Conservation (phyloP, 2,888 invertebrate species). For the Acleris holmiana region DNA sequence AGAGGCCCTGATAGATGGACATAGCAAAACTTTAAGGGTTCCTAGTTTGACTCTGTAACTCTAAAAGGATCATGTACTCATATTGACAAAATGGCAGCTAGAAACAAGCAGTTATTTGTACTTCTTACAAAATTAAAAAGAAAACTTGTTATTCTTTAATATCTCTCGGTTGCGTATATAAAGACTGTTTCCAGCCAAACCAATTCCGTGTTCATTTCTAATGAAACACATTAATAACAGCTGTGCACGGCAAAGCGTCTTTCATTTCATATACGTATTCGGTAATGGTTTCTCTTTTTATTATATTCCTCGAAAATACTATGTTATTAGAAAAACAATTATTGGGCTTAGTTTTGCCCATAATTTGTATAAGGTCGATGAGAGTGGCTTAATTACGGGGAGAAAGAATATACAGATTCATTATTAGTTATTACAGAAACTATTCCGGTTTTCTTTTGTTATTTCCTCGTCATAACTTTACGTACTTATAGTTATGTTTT, state of each 20-base stretch:
- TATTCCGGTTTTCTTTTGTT: too few species aligned
- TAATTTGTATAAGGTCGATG: conserved; percentile 11
- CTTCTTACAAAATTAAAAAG: too few species aligned
- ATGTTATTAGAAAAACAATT: conserved; percentile 22
- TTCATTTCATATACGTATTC: conserved; percentile 64
- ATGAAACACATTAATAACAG: conserved; percentile 74
- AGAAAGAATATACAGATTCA: neutral
- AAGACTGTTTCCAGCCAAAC: conserved; percentile 2
- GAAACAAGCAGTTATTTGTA: too few species aligned
- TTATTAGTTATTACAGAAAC: too few species aligned
- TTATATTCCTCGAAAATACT: conserved; percentile 28
- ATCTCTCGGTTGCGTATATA: neutral
- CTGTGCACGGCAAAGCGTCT: conserved; percentile 65
- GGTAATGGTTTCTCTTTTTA: conserved; percentile 53
- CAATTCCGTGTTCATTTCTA: conserved; percentile 47
- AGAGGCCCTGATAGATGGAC: too few species aligned
- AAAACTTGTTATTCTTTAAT: too few species aligned
- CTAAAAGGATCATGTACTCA: too few species aligned
- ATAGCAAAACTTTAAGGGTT: too few species aligned
- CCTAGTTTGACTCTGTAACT: too few species aligned
- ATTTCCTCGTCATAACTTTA: too few species aligned
- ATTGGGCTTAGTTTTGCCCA: conserved; percentile 1
- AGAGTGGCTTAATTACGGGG: conserved; percentile 3
- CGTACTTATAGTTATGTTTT: too few species aligned
- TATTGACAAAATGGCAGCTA: too few species aligned